Percentiles rank a stretch among this genome's conserved stretches.
phyloP scores from a whole-genome alignment of 2,113 vertebrate genomes.

The Spilogale gracilis region DNA sequence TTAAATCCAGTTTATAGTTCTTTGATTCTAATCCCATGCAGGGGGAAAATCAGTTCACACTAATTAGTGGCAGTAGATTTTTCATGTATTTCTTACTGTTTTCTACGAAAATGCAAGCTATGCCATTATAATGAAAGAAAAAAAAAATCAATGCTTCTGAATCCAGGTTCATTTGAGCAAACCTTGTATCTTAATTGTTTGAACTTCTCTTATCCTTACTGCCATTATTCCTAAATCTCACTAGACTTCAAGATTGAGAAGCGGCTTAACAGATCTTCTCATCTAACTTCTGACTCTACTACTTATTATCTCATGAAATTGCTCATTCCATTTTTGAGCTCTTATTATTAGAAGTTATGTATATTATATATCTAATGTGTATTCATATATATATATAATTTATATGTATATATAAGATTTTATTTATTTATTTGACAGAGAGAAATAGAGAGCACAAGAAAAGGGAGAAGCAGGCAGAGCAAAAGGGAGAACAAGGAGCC shows the following conservation, averaged over 20 bases:
- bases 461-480: neutral
- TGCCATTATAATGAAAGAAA: neutral
- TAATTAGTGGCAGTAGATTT: neutral
- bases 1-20: constrained; percentile 47
- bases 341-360: neutral
- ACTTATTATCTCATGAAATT: neutral
- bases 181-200: neutral
- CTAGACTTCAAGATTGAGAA: neutral
- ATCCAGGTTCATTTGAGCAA: neutral
- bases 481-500: neutral
- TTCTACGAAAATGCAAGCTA: neutral
- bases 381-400: neutral
- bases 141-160: neutral
- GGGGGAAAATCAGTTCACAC: neutral
- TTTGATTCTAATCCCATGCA: constrained; percentile 1
- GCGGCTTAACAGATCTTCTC: fast-evolving
- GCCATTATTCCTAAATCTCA: neutral
- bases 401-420: neutral
- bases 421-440: neutral
- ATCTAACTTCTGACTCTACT: neutral
- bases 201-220: neutral
- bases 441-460: neutral
- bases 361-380: neutral
- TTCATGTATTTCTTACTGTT: neutral
- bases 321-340: neutral